Conservation (phyloP, 2,113 vertebrate species). For the Vireo altiloquus region DNA sequence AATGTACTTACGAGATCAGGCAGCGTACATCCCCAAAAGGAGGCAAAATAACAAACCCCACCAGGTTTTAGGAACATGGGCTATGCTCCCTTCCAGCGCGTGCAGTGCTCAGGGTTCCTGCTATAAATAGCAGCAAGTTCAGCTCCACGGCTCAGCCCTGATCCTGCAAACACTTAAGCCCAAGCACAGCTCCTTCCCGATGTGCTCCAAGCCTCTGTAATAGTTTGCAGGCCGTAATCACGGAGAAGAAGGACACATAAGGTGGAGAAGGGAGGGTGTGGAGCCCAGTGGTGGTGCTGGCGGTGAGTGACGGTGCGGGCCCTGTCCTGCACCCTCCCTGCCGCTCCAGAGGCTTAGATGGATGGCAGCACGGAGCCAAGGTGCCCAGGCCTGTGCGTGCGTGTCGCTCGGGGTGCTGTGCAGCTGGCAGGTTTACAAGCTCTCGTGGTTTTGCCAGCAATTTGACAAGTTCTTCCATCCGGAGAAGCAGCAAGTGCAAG, state of each 20-base stretch:
- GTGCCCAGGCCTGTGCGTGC: background rate
- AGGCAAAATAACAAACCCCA: background rate
- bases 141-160: background rate
- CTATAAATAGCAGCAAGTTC: background rate
- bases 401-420: background rate
- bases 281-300: rapidly evolving
- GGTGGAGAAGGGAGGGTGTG: background rate
- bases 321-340: background rate
- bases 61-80: background rate
- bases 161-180: slow-evolving; percentile 19
- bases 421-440: background rate
- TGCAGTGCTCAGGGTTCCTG: rapidly evolving
- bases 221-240: background rate
- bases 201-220: background rate
- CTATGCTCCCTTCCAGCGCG: background rate
- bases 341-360: background rate
- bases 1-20: background rate
- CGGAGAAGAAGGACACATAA: background rate
- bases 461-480: background rate
- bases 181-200: background rate
- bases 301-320: background rate
- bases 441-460: background rate
- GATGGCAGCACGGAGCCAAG: rapidly evolving
- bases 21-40: background rate
- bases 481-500: background rate